Evolutionary conservation across 1,140 invertebrate genomes (phyloP), one percentile per base, ranked within the genome.

Genomic region (Metopolophium dirhodum): DNA sequence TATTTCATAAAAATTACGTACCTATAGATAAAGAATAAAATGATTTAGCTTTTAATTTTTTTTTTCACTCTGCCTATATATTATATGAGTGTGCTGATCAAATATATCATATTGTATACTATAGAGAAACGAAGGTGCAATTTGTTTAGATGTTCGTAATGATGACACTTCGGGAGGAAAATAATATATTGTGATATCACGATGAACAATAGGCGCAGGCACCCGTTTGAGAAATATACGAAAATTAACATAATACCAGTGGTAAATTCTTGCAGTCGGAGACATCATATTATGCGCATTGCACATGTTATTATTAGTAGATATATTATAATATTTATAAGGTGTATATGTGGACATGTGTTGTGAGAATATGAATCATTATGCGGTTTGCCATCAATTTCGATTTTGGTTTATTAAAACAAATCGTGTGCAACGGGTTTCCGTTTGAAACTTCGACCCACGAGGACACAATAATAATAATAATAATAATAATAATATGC

Each of bases 341-440:
- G 30, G 30, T n/a, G 18, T 77, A 68, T 18, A 35, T 18, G 61
- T n/a, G 14, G 18, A n/a, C 61, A 77, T 77, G n/a, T 77, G 61
- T 1, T 77, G 4, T n/a, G n/a, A 77, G 18, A 68, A 68, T 4
- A 68, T 68, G 61, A 68, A 77, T 77, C 61, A 77, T 41, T 41
- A 41, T 77, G 51, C 49, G 9, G 30, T 77, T 77, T n/a, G n/a
- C 61, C 30, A 77, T 77, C 11, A 77, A n/a, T 77, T 77, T 77
- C n/a, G 61, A 77, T 77, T 77, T 77, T 14, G 61, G 61, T 61
- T 30, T 61, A 61, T 61, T 30, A 30, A 77, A 77, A n/a, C 61
- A 77, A 77, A 77, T 77, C 61, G n/a, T 77, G 61, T 77, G 61
- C 61, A 77, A 35, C n/a, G 61, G 61, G 61, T 77, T n/a, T 77